Evolutionary conservation across 2,113 vertebrate species (phyloP), one percentile per base, ranked within the genome.

Genomic region (Nettapus auritus): DNA sequence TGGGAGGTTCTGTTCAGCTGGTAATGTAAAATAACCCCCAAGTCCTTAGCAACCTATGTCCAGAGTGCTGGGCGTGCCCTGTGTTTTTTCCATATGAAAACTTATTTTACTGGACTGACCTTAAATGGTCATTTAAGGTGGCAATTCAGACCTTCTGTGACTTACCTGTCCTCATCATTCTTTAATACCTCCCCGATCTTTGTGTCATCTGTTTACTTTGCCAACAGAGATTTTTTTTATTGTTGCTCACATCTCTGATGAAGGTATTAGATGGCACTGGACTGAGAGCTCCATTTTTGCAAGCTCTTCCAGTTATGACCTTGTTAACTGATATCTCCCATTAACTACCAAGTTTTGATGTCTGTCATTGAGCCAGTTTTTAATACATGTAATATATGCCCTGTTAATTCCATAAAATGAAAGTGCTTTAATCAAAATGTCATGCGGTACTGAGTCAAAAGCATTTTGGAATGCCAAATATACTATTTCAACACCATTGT

Each of bases 351-450:
- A 19, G 11, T 91, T 95, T 73, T 77, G 84, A 89, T 84, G 44
- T 82, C 95, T 94, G 70, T 89, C 89, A 66, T 22, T 3, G 8
- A 94, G 93, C 31, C 93, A 91, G 44, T 46, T 95, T 92, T 95
- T 95, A 95, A 96, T 92, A 83, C 94, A 75, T 88, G 87, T 77
- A 77, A 94, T 94, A 94, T 89, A 89, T 95, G 82, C 59, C 78
- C 55, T 55, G 57, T 85, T 95, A 94, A 95, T 95, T 94, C 84
- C 84, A 94, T 92, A 94, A 90, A 96, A 92, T 94, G 84, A 67
- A 85, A 89, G 89, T 50, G 40, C 78, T 94, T 95, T 91, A 90
- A 91, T 92, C 81, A 94, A 94, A 94, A 92, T 87, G 59, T 84
- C 89, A 57, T 70, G 50, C 33, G 82, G 50, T 86, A 50, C 80